phyloP scores from a whole-genome alignment of 2,113 vertebrate genomes.

The Gnathonemus echidnorhynchus region DNA sequence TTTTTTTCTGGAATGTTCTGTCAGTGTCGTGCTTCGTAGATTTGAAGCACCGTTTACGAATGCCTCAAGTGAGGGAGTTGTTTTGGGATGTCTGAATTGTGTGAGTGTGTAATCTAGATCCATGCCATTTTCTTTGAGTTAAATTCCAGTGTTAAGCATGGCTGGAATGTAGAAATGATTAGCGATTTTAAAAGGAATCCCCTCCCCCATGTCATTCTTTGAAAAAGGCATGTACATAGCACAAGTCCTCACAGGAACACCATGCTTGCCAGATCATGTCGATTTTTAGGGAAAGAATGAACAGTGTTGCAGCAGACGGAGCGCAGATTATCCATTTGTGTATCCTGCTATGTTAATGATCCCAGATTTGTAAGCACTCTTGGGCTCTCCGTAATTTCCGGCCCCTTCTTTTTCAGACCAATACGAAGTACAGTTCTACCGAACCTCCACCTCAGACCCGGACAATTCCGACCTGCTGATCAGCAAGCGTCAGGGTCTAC shows the following conservation, averaged over 20 bases:
- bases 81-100: neutral
- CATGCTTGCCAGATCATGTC: neutral
- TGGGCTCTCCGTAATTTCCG: neutral
- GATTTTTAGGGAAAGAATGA: neutral
- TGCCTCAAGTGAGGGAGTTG: neutral
- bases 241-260: neutral
- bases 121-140: neutral
- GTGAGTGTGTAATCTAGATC: neutral
- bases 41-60: neutral
- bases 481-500: slow-evolving; percentile 52
- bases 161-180: neutral
- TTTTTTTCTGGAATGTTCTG: neutral
- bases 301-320: neutral
- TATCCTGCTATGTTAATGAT: neutral
- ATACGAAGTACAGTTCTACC: slow-evolving; percentile 68
- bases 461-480: slow-evolving; percentile 47
- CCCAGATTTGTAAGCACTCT: neutral
- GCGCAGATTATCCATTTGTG: neutral
- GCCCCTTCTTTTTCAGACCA: slow-evolving; percentile 49
- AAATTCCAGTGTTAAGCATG: neutral
- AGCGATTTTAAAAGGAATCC: neutral
- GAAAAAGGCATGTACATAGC: neutral
- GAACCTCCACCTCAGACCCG: slow-evolving; percentile 43
- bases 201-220: neutral
- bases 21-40: neutral